Evolutionary conservation across 2,113 vertebrate species (phyloP), one percentile per base, ranked within the genome.

Genomic region (Thymallus thymallus): DNA sequence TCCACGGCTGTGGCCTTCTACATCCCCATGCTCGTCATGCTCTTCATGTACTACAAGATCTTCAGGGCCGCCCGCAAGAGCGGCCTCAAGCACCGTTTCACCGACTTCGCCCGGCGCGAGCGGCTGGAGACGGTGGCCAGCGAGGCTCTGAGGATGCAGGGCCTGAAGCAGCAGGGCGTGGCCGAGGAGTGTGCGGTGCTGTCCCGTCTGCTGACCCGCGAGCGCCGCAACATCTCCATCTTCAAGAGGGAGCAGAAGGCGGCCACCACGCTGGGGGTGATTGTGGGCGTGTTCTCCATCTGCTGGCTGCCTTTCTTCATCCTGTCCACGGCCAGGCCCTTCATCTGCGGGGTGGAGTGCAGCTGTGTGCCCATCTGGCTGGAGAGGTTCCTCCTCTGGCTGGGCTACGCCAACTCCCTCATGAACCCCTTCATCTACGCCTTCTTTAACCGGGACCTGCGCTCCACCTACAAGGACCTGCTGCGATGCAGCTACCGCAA

Each of bases 391-490:
- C 87, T 94, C 58, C 88, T 94, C 32, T 94, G 93, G 93, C 80
- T 94, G 4, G 93, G 93, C 46, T 94, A 94, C 4, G 91, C 93
- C 75, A 94, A 94, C 88, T 94, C 93, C 14, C 85, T 94, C 32
- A 93, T 94, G 91, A 94, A 94, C 81, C 93, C 93, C 26, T 94
- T 94, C 76, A 94, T 94, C 74, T 94, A 94, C 6, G 93, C 93
- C 85, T 94, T 94, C 84, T 94, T 94, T 81, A 94, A 94, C 80
- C 89, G 93, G 12, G 93, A 93, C 84, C 87, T 94, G 78, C 91
- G 93, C 69, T 93, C 93, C 67, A 94, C 93, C 24, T 94, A 94
- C 66, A 90, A 89, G 1, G 92, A 94, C 84, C 87, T 94, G 48
- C 88, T 94, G 5, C 92, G 92, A 30, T 94, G 93, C 64, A 91